Evolutionary conservation across 2,888 invertebrate species (phyloP).

Genomic region (Euzophera pinguis): DNA sequence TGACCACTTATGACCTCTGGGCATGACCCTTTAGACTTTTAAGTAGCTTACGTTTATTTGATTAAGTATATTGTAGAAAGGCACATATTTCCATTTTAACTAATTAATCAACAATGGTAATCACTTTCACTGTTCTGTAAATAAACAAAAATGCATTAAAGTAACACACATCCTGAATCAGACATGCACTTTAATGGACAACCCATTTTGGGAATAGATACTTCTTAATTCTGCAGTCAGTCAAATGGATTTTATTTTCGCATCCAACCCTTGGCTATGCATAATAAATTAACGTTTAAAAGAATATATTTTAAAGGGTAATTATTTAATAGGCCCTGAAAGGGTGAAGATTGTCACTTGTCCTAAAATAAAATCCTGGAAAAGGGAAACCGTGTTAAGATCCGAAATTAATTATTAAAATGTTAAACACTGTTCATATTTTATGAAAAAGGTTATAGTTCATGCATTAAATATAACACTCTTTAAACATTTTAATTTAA

Average conservation of each 20-base stretch:
- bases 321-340: constrained; percentile 57
- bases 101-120: neutral
- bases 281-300: constrained; percentile 63
- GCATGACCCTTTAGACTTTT: no score
- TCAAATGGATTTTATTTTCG: constrained; percentile 38
- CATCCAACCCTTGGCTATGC: constrained; percentile 41
- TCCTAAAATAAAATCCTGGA: constrained; percentile 48
- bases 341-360: constrained; percentile 69
- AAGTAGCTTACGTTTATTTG: no score
- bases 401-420: constrained; percentile 34
- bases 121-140: neutral
- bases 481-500: no score
- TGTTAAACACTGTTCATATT: constrained; percentile 13
- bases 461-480: no score
- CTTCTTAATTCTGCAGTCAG: constrained; percentile 4
- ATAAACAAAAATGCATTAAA: constrained; percentile 7
- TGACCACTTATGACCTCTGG: no score
- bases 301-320: constrained; percentile 63
- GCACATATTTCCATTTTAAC: no score
- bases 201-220: constrained; percentile 5
- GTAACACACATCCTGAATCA: neutral
- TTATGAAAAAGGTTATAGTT: no score
- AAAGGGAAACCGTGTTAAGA: constrained; percentile 51
- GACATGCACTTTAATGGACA: constrained; percentile 1
- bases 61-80: no score